Evolutionary conservation across 2,888 invertebrate genomes (phyloP), one percentile per base, ranked within the genome.

Genomic region (Steinernema scapterisci): DNA sequence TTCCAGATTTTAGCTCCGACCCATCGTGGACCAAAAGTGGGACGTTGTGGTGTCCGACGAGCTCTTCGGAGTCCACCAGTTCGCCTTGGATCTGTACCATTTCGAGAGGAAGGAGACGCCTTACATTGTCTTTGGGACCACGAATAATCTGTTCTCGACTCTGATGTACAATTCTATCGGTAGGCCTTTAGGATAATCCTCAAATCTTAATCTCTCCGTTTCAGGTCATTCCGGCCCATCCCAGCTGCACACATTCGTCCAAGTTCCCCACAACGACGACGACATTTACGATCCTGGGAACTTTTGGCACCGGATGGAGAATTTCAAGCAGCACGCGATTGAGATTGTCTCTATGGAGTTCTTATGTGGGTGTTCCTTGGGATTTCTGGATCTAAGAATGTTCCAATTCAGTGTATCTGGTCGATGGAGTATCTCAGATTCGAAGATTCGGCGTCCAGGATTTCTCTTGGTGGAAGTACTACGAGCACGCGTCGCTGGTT

Each of bases 21-120:
- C 63, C 6, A 31, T 63, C 16, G 1, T 63, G 2, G 31, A 63
- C 11, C 63, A 63, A 31, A 63, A 31, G n/a, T 76, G 76, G 76
- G 76, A 76, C 27, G 27, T 76, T 23, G 25, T 76, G 38, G 45
- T 74, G 16, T 52, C 38, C n/a, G 73, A 76, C 52, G 56, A 51
- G 21, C 31, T 76, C 5, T 74, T 71, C 45, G 27, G 43, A 5
- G 7, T 71, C 6, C 51, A 71, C 52, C 31, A 48, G 16, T 38
- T 71, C 16, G 48, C 31, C 3, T 23, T 74, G 43, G 56, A 51
- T 27, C 1, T 54, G 73, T 19, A 43, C 44, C 52, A 52, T 27
- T 46, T 46, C 11, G n/a, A 48, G 46, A 3, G 16, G 11, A 16
- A 46, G 6, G n/a, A 27, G 25, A 71, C 71, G 25, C 71, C 71